Percentiles rank a stretch among this genome's conserved stretches.
These are phyloP conservation scores for Rhorus exstirpatorius DNA, from an alignment of 2,888 invertebrate species.

Conservation along the genomic window DNA sequence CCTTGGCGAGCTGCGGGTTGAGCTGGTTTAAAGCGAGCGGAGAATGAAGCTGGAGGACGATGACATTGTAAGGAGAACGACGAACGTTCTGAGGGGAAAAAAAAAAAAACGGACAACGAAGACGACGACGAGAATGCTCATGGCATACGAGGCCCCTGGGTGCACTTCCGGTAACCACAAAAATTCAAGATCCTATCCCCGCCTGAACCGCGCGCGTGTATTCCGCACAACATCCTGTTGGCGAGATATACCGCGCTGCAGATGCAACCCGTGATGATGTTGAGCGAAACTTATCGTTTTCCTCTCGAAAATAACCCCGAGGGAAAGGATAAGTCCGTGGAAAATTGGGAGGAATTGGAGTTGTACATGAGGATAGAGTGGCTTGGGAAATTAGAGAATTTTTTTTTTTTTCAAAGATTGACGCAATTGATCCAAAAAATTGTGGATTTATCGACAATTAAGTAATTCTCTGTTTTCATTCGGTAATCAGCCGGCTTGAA, in stretches of 20 bases:
- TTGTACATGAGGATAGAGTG: neutral
- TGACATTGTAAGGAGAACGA: slow-evolving; percentile 38
- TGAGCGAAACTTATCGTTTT: slow-evolving; percentile 51
- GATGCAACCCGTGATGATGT: slow-evolving; percentile 17
- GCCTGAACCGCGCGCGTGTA: slow-evolving; percentile 9
- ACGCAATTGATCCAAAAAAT: no score
- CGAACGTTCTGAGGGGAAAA: slow-evolving; percentile 6
- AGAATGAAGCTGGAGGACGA: slow-evolving; percentile 36
- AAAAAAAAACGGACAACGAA: neutral
- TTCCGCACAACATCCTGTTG: slow-evolving; percentile 3
- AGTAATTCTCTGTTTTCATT: no score
- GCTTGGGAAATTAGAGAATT: slow-evolving; percentile 6
- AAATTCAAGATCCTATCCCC: slow-evolving; percentile 50
- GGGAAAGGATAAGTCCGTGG: neutral
- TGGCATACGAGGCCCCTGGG: slow-evolving; percentile 57
- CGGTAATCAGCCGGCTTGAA: no score
- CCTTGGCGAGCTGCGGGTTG: neutral
- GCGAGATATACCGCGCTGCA: slow-evolving; percentile 33
- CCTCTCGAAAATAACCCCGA: slow-evolving; percentile 23
- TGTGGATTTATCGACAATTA: no score
- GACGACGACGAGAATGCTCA: slow-evolving; percentile 52
- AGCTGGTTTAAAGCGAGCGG: slow-evolving; percentile 31
- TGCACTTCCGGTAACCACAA: slow-evolving; percentile 64
- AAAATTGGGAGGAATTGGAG: slow-evolving; percentile 4
- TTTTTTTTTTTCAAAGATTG: no score